These are phyloP conservation scores for Prorops nasuta DNA, from an alignment of 1,140 invertebrate species.

Conservation along the genomic window DNA sequence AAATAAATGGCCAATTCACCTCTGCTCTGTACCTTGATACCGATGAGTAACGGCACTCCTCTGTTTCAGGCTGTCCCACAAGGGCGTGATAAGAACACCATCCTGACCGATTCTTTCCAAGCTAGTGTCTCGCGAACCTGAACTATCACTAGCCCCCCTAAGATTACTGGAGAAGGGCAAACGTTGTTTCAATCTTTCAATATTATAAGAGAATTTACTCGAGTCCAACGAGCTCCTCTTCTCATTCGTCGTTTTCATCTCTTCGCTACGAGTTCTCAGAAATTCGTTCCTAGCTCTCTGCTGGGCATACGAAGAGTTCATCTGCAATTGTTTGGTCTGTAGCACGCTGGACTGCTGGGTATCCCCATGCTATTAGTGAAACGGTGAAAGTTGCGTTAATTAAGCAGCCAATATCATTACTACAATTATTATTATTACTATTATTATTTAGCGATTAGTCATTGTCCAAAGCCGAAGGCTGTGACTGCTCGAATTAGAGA, in stretches of 20 bases:
- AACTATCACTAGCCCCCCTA: slow-evolving; percentile 28
- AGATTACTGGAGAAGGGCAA: slow-evolving; percentile 42
- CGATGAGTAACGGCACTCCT: slow-evolving; percentile 47
- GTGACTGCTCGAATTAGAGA: no score
- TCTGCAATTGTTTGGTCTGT: no score
- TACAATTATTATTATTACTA: no score
- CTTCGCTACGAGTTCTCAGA: no score
- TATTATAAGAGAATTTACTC: slow-evolving; percentile 40
- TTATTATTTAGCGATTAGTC: no score
- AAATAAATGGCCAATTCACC: no score
- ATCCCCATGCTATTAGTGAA: slow-evolving; percentile 51
- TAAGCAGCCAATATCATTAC: slow-evolving; percentile 10
- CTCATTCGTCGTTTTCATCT: no score
- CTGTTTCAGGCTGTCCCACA: slow-evolving; percentile 47
- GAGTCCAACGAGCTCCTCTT: no score
- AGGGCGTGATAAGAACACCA: slow-evolving; percentile 28
- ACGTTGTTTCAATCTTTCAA: slow-evolving; percentile 40
- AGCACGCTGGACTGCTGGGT: slow-evolving; percentile 28
- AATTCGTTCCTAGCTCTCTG: no score
- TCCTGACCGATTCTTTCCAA: slow-evolving; percentile 32
- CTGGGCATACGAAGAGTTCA: no score
- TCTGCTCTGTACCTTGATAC: slow-evolving; percentile 52
- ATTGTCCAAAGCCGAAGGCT: no score
- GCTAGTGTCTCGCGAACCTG: slow-evolving; percentile 26
- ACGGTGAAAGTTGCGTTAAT: slow-evolving; percentile 39